Percentiles rank a stretch among this genome's conserved stretches.
phyloP scores from a whole-genome alignment of 2,888 invertebrate genomes.

The Antheraea yamamai region DNA sequence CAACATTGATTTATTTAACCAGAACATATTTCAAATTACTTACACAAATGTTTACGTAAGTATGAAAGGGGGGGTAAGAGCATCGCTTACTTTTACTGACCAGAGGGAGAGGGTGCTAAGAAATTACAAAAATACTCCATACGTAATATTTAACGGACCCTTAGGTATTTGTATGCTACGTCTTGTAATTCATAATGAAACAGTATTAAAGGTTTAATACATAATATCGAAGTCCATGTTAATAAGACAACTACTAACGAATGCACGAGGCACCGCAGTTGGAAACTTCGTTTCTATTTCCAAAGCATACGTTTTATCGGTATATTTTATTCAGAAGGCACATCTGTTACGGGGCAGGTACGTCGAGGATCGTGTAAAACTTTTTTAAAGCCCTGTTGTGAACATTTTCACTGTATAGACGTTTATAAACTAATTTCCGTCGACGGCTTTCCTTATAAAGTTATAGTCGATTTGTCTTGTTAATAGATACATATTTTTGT shows the following conservation, averaged over 20 bases:
- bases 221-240: slow-evolving; percentile 30
- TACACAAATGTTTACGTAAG: too few relatives aligned
- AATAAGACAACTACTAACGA: slow-evolving; percentile 29
- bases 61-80: too few relatives aligned
- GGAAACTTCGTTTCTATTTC: slow-evolving; percentile 47
- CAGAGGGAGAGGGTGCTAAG: too few relatives aligned
- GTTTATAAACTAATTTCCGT: neutral
- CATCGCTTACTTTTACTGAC: too few relatives aligned
- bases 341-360: slow-evolving; percentile 29
- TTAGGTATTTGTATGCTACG: neutral
- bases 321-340: slow-evolving; percentile 58
- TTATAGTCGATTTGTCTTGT: neutral
- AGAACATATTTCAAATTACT: too few relatives aligned
- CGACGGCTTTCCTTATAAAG: neutral
- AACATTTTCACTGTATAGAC: neutral
- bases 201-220: neutral
- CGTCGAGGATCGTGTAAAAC: slow-evolving; percentile 4
- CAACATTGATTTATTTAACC: too few relatives aligned
- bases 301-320: slow-evolving; percentile 53
- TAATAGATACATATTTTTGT: neutral
- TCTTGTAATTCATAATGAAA: neutral
- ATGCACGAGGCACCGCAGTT: slow-evolving; percentile 45
- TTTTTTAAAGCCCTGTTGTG: neutral
- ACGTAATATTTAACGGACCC: too few relatives aligned
- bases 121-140: too few relatives aligned